Base-by-base conservation (phyloP, 2,888 invertebrate genomes). In the Lasioglossum zephyrum region DNA sequence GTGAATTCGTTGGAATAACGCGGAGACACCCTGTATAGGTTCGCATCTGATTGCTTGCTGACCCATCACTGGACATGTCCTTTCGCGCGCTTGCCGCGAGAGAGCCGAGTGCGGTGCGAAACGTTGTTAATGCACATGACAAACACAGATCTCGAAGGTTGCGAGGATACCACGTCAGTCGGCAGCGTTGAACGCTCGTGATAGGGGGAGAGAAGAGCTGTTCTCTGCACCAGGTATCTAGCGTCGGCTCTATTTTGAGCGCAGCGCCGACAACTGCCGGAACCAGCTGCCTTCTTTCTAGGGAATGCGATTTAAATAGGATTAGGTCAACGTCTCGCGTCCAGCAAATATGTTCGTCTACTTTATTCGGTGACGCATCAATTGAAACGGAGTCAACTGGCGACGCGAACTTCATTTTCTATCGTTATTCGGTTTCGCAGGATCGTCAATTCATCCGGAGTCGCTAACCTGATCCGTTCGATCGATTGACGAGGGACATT, bases 101-200 rank as follows among this genome's bases (percentile, higher is more conserved):
- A 60, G 26, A 26, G 60, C 26, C 31, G 63, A 63, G 53, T 47
- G 53, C 76, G 16, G 39, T 72, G 53, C 70, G 84, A 69, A 73
- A 60, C 76, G 63, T n/a, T 53, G 73, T 86, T 85, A 77, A 85
- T 72, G 83, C 57, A 49, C 76, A 57, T 72, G 84, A 84, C 79
- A 84, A 85, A 85, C 66, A 72, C 83, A 76, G 83, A 83, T 83
- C 79, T 44, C 53, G 76, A 82, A 77, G 74, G 70, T 76, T 63
- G 63, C 63, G 82, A 82, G 83, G 78, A 78, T 72, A 63, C 53
- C 72, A 53, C 73, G 36, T 81, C 69, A 77, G 53, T 73, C 53
- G 86, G 47, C 77, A 63, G 13, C 57, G 73, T 31, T 36, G 82
- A 63, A 57, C 74, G 57, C 72, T 1, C 63, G 44, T 22, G 74